Base-by-base conservation (phyloP, 2,888 invertebrate species). In the Drosophila sordidapex region DNA sequence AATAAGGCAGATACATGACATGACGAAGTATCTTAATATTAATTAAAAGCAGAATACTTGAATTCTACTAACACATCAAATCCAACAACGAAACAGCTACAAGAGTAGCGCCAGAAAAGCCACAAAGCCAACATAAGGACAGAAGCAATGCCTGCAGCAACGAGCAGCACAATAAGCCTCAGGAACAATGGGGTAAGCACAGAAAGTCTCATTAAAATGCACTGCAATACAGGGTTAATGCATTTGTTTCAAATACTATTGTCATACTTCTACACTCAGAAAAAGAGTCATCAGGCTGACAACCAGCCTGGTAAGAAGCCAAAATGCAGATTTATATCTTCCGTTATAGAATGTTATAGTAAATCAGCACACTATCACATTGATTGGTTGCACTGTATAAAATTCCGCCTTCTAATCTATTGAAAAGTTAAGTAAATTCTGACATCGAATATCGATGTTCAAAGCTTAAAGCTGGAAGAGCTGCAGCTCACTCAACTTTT, bases 21-120 rank as follows among this genome's bases (percentile, higher is more conserved):
- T 71, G 76, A 74, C 78, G 69, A 82, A 75, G 79, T 78, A 72
- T 84, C 75, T 85, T 82, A 78, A 87, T 87, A 86, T 89, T 89
- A 87, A 87, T 87, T 87, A 87, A 83, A 88, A 83, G 72, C 78
- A 81, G 74, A 79, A 82, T 73, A 62, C 71, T 72, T 60, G 36
- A 70, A 65, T 54, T 35, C 54, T 60, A 43, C 51, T 25, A 46
- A 25, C 48, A 61, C 49, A 57, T 48, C 52, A 74, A 38, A 27
- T 27, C 52, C 53, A 62, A 59, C 31, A 27, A 36, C 10, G 40
- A 57, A n/a, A 15, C 13, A 64, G 27, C 38, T 29, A 21, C 29
- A 53, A 29, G 49, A 51, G 18, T 15, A 35, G 21, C 36, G 6
- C 25, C 56, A 35, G 25, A n/a, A 48, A 29, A 51, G 33, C 63